Conservation (phyloP, 1,140 invertebrate species). For the Oncopodura yosiiana region DNA sequence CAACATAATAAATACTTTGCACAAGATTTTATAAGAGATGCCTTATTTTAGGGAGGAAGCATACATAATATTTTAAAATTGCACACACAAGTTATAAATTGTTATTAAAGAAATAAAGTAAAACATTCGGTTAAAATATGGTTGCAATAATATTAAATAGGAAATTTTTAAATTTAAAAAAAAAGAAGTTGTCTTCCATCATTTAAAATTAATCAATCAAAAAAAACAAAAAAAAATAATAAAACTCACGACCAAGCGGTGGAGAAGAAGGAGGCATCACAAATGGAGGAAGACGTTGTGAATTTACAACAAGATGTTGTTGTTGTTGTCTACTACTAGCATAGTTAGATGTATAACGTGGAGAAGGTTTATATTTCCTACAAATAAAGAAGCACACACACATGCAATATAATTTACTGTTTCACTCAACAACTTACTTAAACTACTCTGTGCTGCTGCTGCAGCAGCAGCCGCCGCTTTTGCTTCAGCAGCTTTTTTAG, state of each 20-base stretch:
- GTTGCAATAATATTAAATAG: no score
- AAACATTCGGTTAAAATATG: no score
- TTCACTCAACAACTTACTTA: slow-evolving; percentile 8
- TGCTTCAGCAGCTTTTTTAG: slow-evolving; percentile 17
- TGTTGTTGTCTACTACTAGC: no score
- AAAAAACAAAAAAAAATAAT: slow-evolving; percentile 9
- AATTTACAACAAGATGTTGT: slow-evolving; percentile 1
- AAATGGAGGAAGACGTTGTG: slow-evolving; percentile 10
- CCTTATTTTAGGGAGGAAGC: no score
- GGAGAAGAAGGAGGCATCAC: slow-evolving; percentile 27
- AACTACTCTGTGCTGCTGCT: no score
- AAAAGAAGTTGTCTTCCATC: background rate
- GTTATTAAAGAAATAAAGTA: no score
- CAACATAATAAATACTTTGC: background rate
- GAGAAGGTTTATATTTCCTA: no score
- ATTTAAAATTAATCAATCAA: background rate
- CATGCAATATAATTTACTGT: slow-evolving; percentile 5
- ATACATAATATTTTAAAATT: no score
- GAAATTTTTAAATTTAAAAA: background rate
- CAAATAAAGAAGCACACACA: slow-evolving; percentile 21
- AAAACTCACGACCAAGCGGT: slow-evolving; percentile 36
- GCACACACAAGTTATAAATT: no score
- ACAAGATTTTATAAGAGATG: background rate
- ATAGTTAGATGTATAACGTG: no score
- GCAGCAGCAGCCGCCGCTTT: slow-evolving; percentile 1